Evolutionary conservation across 2,113 vertebrate species (phyloP), one percentile per base, ranked within the genome.

Genomic region (Kryptolebias marmoratus): DNA sequence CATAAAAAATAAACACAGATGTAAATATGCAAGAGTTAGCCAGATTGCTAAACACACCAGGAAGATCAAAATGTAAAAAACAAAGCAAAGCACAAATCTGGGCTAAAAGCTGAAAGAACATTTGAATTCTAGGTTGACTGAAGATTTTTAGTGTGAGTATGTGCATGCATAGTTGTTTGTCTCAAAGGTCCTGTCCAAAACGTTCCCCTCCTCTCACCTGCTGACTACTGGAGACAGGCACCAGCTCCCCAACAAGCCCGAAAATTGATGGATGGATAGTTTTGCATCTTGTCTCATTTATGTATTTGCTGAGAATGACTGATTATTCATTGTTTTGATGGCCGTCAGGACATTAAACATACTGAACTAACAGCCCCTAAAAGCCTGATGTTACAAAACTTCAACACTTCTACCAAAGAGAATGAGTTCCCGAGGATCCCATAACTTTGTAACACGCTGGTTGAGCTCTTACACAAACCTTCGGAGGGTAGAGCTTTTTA

Each of bases 401-500:
- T 73, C 15, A 44, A 48, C 67, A 8, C 66, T 47, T 68, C 42
- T 79, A 59, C 57, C 50, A 27, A 13, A 8, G 8, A 52, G 7
- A 22, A 69, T 12, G 31, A 69, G 62, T 32, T 53, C 62, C 13
- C 5, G 76, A 68, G 59, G 14, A 22, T 63, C 36, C 36, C 50
- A 42, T 16, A 65, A 64, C 56, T 73, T 80, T 84, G 49, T 61
- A 63, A 61, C 58, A 75, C 53, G 56, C 68, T 80, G 69, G 16
- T 77, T 75, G 71, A 68, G 64, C 50, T 57, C 48, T 50, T 45
- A 27, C 65, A 53, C 52, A 61, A 73, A 66, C 63, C 45, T 66
- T 73, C 62, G 75, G 68, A 77, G 77, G 64, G 70, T 15, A 56
- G 67, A 81, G 70, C 68, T 80, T 70, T 90, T 83, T 79, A 82